Base-by-base conservation (phyloP, 2,797 vertebrate species). In the Astyanax mexicanus region DNA sequence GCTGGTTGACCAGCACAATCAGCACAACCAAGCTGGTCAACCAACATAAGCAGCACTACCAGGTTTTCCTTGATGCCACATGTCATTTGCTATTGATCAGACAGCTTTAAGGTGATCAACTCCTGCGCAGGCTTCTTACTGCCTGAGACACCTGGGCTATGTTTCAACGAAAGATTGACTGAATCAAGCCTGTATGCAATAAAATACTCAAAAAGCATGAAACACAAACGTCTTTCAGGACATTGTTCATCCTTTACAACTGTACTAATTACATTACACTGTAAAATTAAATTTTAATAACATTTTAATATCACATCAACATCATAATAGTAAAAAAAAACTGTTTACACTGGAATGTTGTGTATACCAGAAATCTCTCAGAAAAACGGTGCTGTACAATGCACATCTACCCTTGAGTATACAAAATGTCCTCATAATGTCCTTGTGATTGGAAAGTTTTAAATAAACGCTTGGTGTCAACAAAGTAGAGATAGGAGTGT, bases 51-150 rank as follows among this genome's bases (percentile, higher is more conserved):
- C n/a, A n/a, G n/a, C 51, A 74, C 60, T 19, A 25, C 19, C 52
- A 52, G 25, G 6, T 45, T 44, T 38, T 38, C 62, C 62, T 65
- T 25, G 17, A 69, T 69, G 40, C 29, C 38, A 37, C 13, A 64
- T 64, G 37, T 13, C 38, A 40, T 42, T 64, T 25, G 11, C 38
- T 42, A 25, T 15, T 25, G 60, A 42, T 64, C 37, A 40, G 7
- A 52, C 12, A 55, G 52, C 52, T 61, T 15, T 32, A 55, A 58
- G 19, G n/a, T 35, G 29, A 32, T 9, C 29, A 35, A 9, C 35
- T 21, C 32, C 35, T 21, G 58, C 32, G 35, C n/a, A 61, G 19
- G 32, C 58, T 38, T n/a, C 58, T 38, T 35, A 38, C 58, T 40
- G 61, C 58, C 58, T 38, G 58, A 61, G 35, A 61, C 23, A 21